phyloP scores from a whole-genome alignment of 2,797 vertebrate species.

The Lepus townsendii region DNA sequence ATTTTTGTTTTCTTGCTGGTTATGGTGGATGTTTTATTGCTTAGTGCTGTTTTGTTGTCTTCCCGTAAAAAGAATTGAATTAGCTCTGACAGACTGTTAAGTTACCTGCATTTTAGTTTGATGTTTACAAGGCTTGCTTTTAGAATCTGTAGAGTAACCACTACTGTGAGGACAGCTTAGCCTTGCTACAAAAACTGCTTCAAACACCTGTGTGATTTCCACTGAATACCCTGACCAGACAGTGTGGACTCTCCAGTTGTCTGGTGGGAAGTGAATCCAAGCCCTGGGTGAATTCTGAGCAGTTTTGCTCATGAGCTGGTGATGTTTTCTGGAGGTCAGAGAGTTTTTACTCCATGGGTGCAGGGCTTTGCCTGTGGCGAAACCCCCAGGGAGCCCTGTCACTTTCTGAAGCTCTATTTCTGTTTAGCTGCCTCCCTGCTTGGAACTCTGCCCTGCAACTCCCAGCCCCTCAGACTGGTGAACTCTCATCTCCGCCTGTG shows the following conservation, averaged over 20 bases:
- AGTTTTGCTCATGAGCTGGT: background rate
- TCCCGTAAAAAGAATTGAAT: conserved; percentile 19
- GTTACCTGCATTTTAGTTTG: conserved; percentile 31
- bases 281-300: background rate
- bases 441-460: background rate
- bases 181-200: background rate
- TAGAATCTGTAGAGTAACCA: conserved; percentile 8
- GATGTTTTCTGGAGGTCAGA: background rate
- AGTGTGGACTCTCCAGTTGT: background rate
- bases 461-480: background rate
- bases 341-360: background rate
- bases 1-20: background rate
- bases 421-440: background rate
- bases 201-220: background rate
- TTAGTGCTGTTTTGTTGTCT: conserved; percentile 42
- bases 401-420: conserved; percentile 45
- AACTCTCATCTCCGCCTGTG: background rate
- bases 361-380: background rate
- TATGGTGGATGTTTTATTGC: background rate
- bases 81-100: conserved; percentile 5
- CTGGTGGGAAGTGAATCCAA: background rate
- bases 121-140: background rate
- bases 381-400: background rate
- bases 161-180: background rate
- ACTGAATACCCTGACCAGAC: background rate